A percentile compares a stretch with the other conserved stretches of the same genome.
Conservation (phyloP, 2,888 invertebrate species). For the Marasmarcha lunaedactyla region DNA sequence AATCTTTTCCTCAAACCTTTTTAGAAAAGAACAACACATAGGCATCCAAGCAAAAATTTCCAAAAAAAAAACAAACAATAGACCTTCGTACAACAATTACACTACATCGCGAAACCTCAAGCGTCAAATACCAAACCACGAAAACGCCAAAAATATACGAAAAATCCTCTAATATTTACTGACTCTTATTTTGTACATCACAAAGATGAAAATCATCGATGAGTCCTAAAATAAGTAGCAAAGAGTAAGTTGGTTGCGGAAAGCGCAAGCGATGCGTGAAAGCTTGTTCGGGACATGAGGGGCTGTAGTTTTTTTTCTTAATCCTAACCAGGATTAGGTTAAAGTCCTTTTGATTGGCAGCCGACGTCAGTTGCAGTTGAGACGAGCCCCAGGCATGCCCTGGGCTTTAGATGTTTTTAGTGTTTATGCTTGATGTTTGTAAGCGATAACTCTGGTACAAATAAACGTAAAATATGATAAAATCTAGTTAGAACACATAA, state of each 20-base stretch:
- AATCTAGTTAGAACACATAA: too few species aligned
- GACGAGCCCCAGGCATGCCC: neutral
- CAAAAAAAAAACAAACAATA: constrained; percentile 55
- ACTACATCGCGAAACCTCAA: constrained; percentile 60
- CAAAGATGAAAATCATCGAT: too few species aligned
- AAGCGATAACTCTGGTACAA: too few species aligned
- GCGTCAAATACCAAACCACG: constrained; percentile 47
- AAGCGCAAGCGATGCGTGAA: constrained; percentile 47
- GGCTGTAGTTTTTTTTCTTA: constrained; percentile 60
- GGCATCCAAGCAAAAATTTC: constrained; percentile 26
- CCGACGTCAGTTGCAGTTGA: constrained; percentile 54
- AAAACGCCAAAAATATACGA: neutral
- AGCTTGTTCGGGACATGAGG: constrained; percentile 59
- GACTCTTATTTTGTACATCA: too few species aligned
- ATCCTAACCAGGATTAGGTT: constrained; percentile 65
- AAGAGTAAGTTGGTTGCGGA: constrained; percentile 15
- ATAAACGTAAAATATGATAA: too few species aligned
- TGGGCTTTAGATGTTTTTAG: neutral
- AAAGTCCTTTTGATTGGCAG: constrained; percentile 68
- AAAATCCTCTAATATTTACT: too few species aligned
- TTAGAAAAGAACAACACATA: neutral
- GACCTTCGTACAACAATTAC: constrained; percentile 55
- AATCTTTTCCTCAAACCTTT: too few species aligned
- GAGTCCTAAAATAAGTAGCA: too few species aligned
- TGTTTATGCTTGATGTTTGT: too few species aligned